Conservation (phyloP, 2,113 vertebrate species). For the Oreochromis niloticus region DNA sequence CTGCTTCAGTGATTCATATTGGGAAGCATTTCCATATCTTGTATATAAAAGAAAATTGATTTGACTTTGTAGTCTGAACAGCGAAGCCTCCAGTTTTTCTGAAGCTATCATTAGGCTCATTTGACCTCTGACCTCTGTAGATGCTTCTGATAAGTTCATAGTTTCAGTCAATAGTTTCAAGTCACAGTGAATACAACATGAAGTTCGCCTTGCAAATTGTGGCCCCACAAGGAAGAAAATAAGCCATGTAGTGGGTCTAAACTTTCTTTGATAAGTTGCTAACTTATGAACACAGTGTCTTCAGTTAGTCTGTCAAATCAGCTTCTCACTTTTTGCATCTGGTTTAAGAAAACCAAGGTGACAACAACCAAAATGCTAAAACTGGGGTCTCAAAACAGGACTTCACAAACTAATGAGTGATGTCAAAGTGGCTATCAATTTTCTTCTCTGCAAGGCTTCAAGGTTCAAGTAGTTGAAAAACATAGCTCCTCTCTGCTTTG, state of each 20-base stretch:
- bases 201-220: background rate
- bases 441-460: background rate
- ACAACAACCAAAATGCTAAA: background rate
- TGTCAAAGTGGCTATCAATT: background rate
- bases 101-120: background rate
- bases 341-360: background rate
- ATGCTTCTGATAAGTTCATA: background rate
- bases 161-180: background rate
- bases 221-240: background rate
- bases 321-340: background rate
- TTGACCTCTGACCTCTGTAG: background rate
- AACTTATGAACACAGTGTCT: fast-evolving
- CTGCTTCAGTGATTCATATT: fast-evolving
- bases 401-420: background rate
- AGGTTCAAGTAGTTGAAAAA: background rate
- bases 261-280: background rate
- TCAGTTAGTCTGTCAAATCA: background rate
- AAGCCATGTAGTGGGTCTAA: background rate
- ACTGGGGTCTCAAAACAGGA: background rate
- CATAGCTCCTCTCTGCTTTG: background rate
- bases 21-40: background rate
- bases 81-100: background rate
- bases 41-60: background rate
- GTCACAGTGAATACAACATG: background rate
- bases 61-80: background rate